Evolutionary conservation across 2,888 invertebrate genomes (phyloP).

Genomic region (Hypselothyrea guttata): DNA sequence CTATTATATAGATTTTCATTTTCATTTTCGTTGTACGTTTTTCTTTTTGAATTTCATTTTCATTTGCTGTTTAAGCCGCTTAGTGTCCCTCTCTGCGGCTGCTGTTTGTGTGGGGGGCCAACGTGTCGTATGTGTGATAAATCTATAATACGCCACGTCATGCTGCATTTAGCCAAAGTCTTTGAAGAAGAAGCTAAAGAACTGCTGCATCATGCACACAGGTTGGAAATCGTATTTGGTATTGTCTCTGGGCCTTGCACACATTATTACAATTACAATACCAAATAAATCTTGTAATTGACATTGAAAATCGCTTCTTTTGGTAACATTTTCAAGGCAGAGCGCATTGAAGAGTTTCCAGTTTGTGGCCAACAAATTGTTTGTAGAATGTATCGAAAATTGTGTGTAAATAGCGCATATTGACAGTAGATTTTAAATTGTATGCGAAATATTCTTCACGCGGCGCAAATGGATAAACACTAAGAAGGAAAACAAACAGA

Average conservation of each 20-base stretch:
- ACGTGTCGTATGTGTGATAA: slow-evolving; percentile 61
- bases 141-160: slow-evolving; percentile 50
- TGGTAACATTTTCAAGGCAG: too few species aligned
- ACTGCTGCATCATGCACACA: slow-evolving; percentile 46
- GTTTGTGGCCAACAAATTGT: slow-evolving; percentile 25
- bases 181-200: slow-evolving; percentile 5
- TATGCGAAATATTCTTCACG: slow-evolving; percentile 64
- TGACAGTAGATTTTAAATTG: slow-evolving; percentile 57
- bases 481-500: slow-evolving; percentile 12
- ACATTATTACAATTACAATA: too few species aligned
- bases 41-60: slow-evolving; percentile 21
- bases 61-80: slow-evolving; percentile 38
- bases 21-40: slow-evolving; percentile 21
- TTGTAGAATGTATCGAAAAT: slow-evolving; percentile 65
- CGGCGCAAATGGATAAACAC: slow-evolving; percentile 36
- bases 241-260: slow-evolving; percentile 40
- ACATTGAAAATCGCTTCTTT: slow-evolving; percentile 41
- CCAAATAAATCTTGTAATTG: slow-evolving; percentile 42
- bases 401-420: slow-evolving; percentile 37
- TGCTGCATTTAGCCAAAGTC: slow-evolving; percentile 47
- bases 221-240: too few species aligned
- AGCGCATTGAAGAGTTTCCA: slow-evolving; percentile 1
- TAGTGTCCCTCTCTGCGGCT: slow-evolving; percentile 25
- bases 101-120: not conserved
- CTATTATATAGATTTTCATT: slow-evolving; percentile 16